Percentiles rank a stretch among this genome's conserved stretches.
Evolutionary conservation across 2,888 invertebrate species (phyloP).

Genomic region (Papilio elwesi): DNA sequence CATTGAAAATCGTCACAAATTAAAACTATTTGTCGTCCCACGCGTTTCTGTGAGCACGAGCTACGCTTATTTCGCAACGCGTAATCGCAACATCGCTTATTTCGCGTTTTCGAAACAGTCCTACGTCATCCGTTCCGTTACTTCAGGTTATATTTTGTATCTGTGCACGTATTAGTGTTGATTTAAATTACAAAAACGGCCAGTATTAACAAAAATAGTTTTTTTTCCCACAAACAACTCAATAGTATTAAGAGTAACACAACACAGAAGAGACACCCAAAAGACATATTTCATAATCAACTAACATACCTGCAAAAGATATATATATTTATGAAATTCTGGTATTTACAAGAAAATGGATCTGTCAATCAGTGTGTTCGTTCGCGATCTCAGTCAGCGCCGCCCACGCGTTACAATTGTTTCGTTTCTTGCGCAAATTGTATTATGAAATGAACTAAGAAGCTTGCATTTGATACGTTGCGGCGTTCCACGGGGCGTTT

Average conservation of each 20-base stretch:
- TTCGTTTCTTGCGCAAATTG: slow-evolving; percentile 68
- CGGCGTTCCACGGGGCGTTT: slow-evolving; percentile 62
- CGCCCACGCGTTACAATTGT: slow-evolving; percentile 64
- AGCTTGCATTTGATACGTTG: slow-evolving; percentile 13
- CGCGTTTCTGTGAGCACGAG: slow-evolving; percentile 78
- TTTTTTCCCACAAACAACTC: neutral
- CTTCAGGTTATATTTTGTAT: slow-evolving; percentile 60
- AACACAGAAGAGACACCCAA: neutral
- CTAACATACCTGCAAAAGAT: too few species aligned
- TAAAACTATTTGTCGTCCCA: slow-evolving; percentile 81
- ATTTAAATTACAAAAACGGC: neutral
- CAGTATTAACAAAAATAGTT: neutral
- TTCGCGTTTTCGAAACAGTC: slow-evolving; percentile 82
- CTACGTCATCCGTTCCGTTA: slow-evolving; percentile 79
- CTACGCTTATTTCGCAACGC: slow-evolving; percentile 79
- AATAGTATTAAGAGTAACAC: neutral
- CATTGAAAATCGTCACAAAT: slow-evolving; percentile 65
- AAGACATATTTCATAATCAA: neutral
- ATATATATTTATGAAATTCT: neutral
- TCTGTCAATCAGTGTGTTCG: slow-evolving; percentile 41
- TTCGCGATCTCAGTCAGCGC: slow-evolving; percentile 47
- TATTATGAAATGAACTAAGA: slow-evolving; percentile 73
- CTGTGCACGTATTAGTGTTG: slow-evolving; percentile 17
- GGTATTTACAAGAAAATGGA: slow-evolving; percentile 31
- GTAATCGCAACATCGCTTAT: slow-evolving; percentile 82